A percentile compares a stretch with the other conserved stretches of the same genome.
Conservation (phyloP, 92 coral and sea anemone species). For the Epizoanthus rinbou region DNA sequence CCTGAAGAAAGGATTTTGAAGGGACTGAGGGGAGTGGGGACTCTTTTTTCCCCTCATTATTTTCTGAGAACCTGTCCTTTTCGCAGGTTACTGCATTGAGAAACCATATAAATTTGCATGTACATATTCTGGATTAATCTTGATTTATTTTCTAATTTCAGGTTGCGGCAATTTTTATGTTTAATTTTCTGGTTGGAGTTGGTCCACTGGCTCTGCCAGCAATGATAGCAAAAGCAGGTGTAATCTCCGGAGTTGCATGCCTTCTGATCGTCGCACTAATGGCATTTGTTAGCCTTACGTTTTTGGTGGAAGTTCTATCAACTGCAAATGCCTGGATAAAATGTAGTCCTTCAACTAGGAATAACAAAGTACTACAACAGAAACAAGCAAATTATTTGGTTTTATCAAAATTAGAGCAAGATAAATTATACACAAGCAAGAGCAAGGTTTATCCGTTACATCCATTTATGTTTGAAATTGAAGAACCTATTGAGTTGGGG, state of each 20-base stretch:
- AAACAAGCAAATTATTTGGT: slow-evolving; percentile 17
- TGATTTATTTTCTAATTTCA: slow-evolving; percentile 20
- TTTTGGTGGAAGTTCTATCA: slow-evolving; percentile 73
- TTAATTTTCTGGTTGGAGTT: slow-evolving; percentile 78
- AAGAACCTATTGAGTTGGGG: slow-evolving; percentile 74
- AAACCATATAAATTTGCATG: too few relatives aligned
- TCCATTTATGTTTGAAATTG: slow-evolving; percentile 74
- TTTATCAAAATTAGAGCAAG: slow-evolving; percentile 34
- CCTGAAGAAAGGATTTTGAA: too few relatives aligned
- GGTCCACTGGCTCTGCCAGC: slow-evolving; percentile 82
- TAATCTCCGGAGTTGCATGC: slow-evolving; percentile 64
- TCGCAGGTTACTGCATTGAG: too few relatives aligned
- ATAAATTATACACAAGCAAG: slow-evolving; percentile 51
- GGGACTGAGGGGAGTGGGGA: too few relatives aligned
- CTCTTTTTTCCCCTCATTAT: too few relatives aligned
- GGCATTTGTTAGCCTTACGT: slow-evolving; percentile 73
- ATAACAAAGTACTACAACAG: neutral
- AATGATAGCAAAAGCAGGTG: slow-evolving; percentile 79
- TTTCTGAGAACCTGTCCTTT: too few relatives aligned
- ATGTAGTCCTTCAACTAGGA: slow-evolving; percentile 27
- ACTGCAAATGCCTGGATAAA: slow-evolving; percentile 80
- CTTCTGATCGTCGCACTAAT: slow-evolving; percentile 65
- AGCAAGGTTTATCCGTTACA: slow-evolving; percentile 42
- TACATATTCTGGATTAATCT: too few relatives aligned
- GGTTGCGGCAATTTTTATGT: slow-evolving; percentile 74